Base-by-base conservation (phyloP, 2,888 invertebrate genomes). In the Resseliella maxima region DNA sequence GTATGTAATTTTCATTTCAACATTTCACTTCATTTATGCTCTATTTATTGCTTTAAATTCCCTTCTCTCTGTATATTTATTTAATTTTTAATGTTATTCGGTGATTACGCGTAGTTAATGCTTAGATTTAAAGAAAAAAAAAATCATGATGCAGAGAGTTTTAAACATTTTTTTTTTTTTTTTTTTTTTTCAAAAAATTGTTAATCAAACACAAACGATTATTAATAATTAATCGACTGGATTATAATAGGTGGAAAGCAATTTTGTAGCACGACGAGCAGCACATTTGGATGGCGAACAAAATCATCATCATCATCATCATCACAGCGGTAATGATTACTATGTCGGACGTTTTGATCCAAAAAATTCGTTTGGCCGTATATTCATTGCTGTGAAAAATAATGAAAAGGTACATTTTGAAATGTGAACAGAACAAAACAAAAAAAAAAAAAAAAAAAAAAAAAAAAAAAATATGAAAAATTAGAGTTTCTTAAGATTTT, bases 341-440 rank as follows among this genome's bases (percentile, higher is more conserved):
- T 90, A 90, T 89, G 92, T 96, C 88, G 97, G 96, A 24, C 94
- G 94, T 88, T 93, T 96, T 88, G 94, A 94, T 89, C 93, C 94
- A 64, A 92, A 92, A 88, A 93, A 93, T 87, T 93, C 92, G 86
- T 92, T 95, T 86, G 96, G 96, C 15, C 93, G 93, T 88, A 93
- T 96, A 88, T 92, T 93, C 88, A 94, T 95, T 50, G 27, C 21
- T 38, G 85, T 54, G 21, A 36, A 41, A n/a, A 21, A 36, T 27
- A 27, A 3, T 0, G 86, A 72, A 41, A 81, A 86, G 81, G 85
- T 85, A 83, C 3, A 31, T 31, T 21, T 31, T 31, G 18, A 31
- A 12, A n/a, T n/a, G n/a, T n/a, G n/a, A n/a, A n/a, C n/a, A n/a
- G n/a, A n/a, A n/a, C n/a, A n/a, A n/a, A n/a, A n/a, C n/a, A n/a